Evolutionary conservation across 1,140 invertebrate species (phyloP).

Genomic region (Tetramorium parvispinum): DNA sequence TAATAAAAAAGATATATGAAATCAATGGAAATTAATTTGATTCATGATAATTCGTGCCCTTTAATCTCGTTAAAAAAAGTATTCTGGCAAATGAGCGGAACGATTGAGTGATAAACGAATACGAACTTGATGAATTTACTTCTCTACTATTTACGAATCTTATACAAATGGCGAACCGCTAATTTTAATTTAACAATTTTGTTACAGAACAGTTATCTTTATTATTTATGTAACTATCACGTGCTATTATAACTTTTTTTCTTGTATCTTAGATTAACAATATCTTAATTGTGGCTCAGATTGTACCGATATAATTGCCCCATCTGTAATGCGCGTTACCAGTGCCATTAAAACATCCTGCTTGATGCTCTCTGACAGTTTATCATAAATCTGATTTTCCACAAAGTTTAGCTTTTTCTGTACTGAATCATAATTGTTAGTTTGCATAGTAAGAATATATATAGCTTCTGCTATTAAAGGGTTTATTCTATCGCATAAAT

Average conservation of each 20-base stretch:
- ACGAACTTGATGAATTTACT: not conserved
- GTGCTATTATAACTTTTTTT: not conserved
- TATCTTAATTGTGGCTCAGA: conserved; percentile 71
- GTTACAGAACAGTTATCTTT: no score
- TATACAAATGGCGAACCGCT: not conserved
- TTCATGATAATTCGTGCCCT: not conserved
- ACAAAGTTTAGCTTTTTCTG: conserved; percentile 68
- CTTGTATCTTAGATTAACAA: conserved; percentile 12
- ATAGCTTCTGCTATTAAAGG: conserved; percentile 75
- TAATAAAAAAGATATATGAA: conserved; percentile 76
- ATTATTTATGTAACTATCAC: conserved; percentile 22
- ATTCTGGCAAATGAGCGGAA: not conserved
- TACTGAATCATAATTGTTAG: conserved; percentile 63
- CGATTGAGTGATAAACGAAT: not conserved
- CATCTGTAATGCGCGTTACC: conserved; percentile 81
- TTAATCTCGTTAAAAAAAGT: not conserved
- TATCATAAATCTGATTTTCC: conserved; percentile 71
- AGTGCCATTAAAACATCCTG: conserved; percentile 76
- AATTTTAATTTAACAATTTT: not conserved
- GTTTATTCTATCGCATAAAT: conserved; percentile 79
- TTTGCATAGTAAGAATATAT: conserved; percentile 78
- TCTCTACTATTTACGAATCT: not conserved
- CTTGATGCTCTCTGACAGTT: conserved; percentile 75
- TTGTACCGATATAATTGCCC: conserved; percentile 71
- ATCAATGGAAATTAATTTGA: not conserved